Percentiles rank a stretch among this genome's conserved stretches.
These are phyloP conservation scores for Balearica regulorum DNA, from an alignment of 2,797 vertebrate species.

Conservation along the genomic window DNA sequence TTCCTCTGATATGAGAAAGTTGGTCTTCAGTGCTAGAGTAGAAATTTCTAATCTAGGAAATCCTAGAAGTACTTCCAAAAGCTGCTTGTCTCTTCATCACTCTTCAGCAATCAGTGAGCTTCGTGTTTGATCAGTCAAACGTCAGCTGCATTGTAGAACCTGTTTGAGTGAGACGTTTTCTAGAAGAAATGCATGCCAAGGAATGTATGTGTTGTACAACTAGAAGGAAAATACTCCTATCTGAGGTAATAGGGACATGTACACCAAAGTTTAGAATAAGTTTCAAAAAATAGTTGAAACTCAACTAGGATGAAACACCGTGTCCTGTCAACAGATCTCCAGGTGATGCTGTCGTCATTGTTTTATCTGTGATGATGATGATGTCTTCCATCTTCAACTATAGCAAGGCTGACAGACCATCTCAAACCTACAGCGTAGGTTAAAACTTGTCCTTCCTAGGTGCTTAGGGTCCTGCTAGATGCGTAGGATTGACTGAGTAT, in stretches of 20 bases:
- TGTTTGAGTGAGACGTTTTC: neutral
- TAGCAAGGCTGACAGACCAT: neutral
- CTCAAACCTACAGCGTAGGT: neutral
- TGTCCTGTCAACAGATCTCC: neutral
- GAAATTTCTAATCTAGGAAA: neutral
- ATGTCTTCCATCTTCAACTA: neutral
- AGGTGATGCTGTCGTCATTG: neutral
- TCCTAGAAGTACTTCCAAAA: neutral
- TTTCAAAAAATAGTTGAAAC: neutral
- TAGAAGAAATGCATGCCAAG: neutral
- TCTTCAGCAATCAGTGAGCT: neutral
- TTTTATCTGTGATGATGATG: neutral
- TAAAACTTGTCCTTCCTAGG: neutral
- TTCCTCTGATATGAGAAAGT: neutral
- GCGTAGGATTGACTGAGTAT: neutral
- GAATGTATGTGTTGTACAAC: neutral
- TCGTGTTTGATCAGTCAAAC: neutral
- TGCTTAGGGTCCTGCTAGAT: neutral
- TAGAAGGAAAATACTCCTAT: neutral
- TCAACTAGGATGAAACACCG: neutral
- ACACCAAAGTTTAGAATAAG: neutral
- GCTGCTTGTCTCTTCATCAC: neutral
- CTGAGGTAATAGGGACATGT: neutral
- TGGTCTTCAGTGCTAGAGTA: neutral
- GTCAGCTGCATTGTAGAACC: neutral